These are phyloP conservation scores for Catamblyrhynchus diadema DNA, from an alignment of 2,797 vertebrate species.

Conservation along the genomic window DNA sequence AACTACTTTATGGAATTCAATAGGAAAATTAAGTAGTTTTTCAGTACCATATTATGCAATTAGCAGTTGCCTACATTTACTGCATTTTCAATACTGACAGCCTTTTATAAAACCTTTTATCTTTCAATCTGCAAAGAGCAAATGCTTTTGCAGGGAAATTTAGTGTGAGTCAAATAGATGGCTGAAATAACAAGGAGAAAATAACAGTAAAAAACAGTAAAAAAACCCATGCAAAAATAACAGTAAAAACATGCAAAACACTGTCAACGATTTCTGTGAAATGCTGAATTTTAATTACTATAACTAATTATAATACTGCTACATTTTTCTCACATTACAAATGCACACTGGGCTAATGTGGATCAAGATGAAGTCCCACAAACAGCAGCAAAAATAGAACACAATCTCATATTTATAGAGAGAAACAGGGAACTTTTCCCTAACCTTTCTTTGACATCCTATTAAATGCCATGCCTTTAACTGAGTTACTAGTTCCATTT, in stretches of 20 bases:
- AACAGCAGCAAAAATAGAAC: background rate
- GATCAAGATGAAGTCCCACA: background rate
- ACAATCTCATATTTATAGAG: background rate
- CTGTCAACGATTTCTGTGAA: background rate
- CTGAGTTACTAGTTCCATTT: background rate
- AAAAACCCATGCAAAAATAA: background rate
- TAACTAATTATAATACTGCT: background rate
- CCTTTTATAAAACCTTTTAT: background rate
- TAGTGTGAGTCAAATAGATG: background rate
- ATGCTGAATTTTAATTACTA: conserved; percentile 1
- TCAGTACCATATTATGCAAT: background rate
- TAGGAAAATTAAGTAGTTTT: conserved; percentile 6
- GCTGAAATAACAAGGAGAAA: background rate
- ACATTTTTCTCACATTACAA: background rate
- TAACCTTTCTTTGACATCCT: background rate
- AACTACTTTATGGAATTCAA: background rate
- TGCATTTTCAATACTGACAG: background rate
- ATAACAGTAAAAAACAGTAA: background rate
- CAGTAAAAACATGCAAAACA: background rate
- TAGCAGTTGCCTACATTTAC: background rate
- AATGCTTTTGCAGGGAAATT: background rate
- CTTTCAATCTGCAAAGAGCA: background rate
- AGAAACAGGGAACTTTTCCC: background rate
- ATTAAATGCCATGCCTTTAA: background rate
- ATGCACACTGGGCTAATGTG: background rate